Conservation (phyloP, 2,888 invertebrate species). For the Melanchra persicariae region DNA sequence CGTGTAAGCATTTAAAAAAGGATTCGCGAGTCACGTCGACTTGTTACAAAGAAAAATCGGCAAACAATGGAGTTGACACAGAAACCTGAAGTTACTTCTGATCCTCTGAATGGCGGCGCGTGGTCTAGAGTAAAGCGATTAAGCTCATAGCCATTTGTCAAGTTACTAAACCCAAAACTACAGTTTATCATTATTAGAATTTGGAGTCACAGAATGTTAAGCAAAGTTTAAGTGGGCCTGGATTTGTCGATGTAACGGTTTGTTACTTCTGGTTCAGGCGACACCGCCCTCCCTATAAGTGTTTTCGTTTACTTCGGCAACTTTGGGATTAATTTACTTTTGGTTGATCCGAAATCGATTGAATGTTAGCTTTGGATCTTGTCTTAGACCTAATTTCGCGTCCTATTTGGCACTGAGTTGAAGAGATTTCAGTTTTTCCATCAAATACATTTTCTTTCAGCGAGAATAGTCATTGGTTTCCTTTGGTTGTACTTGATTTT, state of each 20-base stretch:
- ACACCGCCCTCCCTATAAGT: conserved; percentile 6
- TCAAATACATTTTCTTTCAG: neutral
- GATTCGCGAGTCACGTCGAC: conserved; percentile 69
- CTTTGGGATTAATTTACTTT: conserved; percentile 29
- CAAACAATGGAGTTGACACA: conserved; percentile 81
- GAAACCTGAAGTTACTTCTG: conserved; percentile 74
- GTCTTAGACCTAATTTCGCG: neutral
- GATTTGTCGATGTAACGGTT: conserved; percentile 29
- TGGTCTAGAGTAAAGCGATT: conserved; percentile 34
- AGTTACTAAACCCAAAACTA: conserved; percentile 32
- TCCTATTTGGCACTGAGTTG: neutral
- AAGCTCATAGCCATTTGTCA: conserved; percentile 28
- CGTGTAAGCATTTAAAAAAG: conserved; percentile 82
- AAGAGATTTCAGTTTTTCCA: neutral
- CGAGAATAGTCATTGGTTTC: neutral
- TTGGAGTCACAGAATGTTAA: conserved; percentile 27
- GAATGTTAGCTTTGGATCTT: neutral
- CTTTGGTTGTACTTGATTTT: neutral
- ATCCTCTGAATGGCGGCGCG: conserved; percentile 61
- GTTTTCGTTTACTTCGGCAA: conserved; percentile 38
- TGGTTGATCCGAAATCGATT: conserved; percentile 17
- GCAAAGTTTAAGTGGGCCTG: conserved; percentile 23
- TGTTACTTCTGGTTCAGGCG: conserved; percentile 23
- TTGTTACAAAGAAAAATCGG: conserved; percentile 78
- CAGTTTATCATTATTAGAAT: conserved; percentile 32